Percentiles rank a stretch among this genome's conserved stretches.
phyloP scores from a whole-genome alignment of 2,797 vertebrate genomes.

The Cottoperca gobio region DNA sequence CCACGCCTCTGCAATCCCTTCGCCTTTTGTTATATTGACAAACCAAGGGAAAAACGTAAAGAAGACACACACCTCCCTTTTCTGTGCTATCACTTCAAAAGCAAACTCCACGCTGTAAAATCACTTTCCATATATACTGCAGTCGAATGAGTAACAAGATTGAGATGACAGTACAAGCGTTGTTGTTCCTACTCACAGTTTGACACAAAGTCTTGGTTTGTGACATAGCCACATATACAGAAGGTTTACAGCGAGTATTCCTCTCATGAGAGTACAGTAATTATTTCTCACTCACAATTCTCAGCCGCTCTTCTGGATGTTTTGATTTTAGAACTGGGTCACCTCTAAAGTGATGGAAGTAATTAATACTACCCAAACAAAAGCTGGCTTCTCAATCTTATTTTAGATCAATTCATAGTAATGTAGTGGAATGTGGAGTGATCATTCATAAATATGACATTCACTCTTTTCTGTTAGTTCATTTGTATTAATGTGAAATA shows the following conservation, averaged over 20 bases:
- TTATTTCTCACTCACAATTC: slow-evolving; percentile 35
- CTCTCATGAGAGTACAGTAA: slow-evolving; percentile 33
- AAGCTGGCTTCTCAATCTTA: neutral
- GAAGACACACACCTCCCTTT: slow-evolving; percentile 14
- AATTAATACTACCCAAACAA: slow-evolving; percentile 40
- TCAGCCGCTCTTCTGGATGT: slow-evolving; percentile 22
- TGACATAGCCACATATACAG: slow-evolving; percentile 6
- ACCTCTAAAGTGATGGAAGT: slow-evolving; percentile 46
- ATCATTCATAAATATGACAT: slow-evolving; percentile 19
- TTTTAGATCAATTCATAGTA: slow-evolving; percentile 20
- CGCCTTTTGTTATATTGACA: slow-evolving; percentile 56
- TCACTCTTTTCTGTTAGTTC: slow-evolving; percentile 24
- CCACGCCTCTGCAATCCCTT: slow-evolving; percentile 50
- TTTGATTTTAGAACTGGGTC: slow-evolving; percentile 50
- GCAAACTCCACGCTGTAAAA: slow-evolving; percentile 10
- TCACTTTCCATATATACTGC: slow-evolving; percentile 15
- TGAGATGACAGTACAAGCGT: slow-evolving; percentile 5
- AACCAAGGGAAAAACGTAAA: slow-evolving; percentile 56
- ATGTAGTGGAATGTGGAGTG: neutral
- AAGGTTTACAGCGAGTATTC: slow-evolving; percentile 2
- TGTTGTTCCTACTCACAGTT: slow-evolving; percentile 7
- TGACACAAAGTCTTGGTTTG: neutral
- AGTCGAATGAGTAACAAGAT: slow-evolving; percentile 12
- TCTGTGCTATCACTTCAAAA: slow-evolving; percentile 33
- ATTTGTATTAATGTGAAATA: slow-evolving; percentile 5